Base-by-base conservation (phyloP, 1,140 invertebrate species). In the Pseudomyrmex pallidus region DNA sequence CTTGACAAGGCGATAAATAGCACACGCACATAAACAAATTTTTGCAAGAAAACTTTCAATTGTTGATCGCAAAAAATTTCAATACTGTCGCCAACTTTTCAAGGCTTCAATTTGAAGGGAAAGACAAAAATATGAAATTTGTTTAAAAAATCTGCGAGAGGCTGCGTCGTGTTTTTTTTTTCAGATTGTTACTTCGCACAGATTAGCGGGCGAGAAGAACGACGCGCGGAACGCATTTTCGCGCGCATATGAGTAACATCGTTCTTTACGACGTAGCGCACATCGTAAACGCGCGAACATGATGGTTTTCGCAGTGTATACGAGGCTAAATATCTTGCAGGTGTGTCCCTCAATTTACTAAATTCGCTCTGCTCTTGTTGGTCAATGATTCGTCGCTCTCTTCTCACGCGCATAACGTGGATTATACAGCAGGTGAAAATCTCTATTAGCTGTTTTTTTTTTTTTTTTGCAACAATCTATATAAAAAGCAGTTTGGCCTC, bases 331-430 rank as follows among this genome's bases (percentile, higher is more conserved):
- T 74, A 61, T 2, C 46, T 62, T 62, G 73, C 57, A 74, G 73
- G 73, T 74, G 59, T 74, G 73, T 22, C 5, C 46, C 59, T 74
- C 61, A 62, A 74, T 74, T 74, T 74, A 74, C 57, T 62, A 35
- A 62, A 25, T 44, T 74, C 73, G 9, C 20, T 50, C 17, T 74
- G 72, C 72, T 74, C 20, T 25, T 10, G n/a, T 50, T 52, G 20
- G 20, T 35, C 48, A 48, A 74, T 63, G 57, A 74, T 74, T 25
- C 46, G 59, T 46, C 46, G 48, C 20, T 74, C 46, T 63, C 15
- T 62, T 74, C 20, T 63, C 48, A 10, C 22, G 46, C 46, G 22
- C 59, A 12, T 50, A 46, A 62, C 46, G 57, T 15, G 20, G 50
- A 52, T 52, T 10, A 52, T 52, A 13, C 17, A 52, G 20, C 46